Percentiles rank a stretch among this genome's conserved stretches.
Conservation (phyloP, 2,797 vertebrate genomes). For the Myripristis jacobus region DNA sequence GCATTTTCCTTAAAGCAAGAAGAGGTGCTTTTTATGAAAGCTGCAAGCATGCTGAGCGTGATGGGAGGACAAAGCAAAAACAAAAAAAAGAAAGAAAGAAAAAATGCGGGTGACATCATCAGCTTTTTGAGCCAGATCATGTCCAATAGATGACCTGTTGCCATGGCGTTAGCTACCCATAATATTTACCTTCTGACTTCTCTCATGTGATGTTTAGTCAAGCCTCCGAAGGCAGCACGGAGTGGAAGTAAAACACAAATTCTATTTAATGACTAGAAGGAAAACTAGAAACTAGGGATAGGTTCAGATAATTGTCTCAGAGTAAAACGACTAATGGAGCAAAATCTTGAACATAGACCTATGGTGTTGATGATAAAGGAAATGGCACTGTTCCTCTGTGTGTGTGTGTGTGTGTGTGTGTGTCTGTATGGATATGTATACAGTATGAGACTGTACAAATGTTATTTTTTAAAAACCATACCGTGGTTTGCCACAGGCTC, state of each 20-base stretch:
- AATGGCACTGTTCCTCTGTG: conserved; percentile 55
- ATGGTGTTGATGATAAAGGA: conserved; percentile 40
- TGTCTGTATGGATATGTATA: conserved; percentile 21
- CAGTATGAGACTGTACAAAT: not conserved
- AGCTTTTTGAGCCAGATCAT: conserved; percentile 77
- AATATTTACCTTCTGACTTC: conserved; percentile 89
- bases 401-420: conserved; percentile 12
- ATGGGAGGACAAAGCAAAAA: conserved; percentile 75
- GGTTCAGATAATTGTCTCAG: conserved; percentile 22
- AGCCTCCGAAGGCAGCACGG: conserved; percentile 90
- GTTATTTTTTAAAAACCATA: conserved; percentile 62
- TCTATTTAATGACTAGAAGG: conserved; percentile 77
- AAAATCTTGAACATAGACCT: conserved; percentile 25
- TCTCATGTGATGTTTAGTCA: conserved; percentile 85
- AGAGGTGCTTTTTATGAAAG: conserved; percentile 51
- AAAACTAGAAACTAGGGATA: conserved; percentile 57
- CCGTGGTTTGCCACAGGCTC: conserved; percentile 89
- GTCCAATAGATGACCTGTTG: conserved; percentile 76
- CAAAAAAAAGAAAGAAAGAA: conserved; percentile 44
- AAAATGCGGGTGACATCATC: conserved; percentile 71
- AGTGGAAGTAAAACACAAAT: conserved; percentile 85
- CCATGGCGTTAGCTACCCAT: conserved; percentile 82
- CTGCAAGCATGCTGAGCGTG: conserved; percentile 75
- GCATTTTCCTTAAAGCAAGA: not conserved
- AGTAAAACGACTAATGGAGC: conserved; percentile 26